phyloP scores from a whole-genome alignment of 2,888 invertebrate species.

The Apodemia mormo region DNA sequence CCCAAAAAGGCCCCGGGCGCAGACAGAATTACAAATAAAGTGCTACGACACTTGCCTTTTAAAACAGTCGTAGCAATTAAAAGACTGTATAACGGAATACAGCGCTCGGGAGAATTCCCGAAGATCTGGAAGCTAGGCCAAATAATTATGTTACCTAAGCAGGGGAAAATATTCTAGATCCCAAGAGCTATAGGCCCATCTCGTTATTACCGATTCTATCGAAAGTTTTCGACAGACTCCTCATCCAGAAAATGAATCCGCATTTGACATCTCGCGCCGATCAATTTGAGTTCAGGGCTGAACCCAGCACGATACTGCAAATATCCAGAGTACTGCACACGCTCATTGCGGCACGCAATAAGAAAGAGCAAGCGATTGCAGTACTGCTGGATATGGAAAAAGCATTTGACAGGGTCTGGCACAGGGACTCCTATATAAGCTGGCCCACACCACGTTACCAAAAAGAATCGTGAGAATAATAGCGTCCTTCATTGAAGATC shows the following conservation, averaged over 20 bases:
- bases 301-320: slow-evolving; percentile 41
- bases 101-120: not conserved
- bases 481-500: not conserved
- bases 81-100: no score
- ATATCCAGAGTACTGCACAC: slow-evolving; percentile 40
- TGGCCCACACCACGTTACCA: not conserved
- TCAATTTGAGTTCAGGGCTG: slow-evolving; percentile 37
- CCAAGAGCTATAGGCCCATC: slow-evolving; percentile 41
- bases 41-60: no score
- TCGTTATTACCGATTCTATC: slow-evolving; percentile 31
- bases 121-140: slow-evolving; percentile 30
- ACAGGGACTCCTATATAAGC: slow-evolving; percentile 38
- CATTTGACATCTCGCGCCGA: slow-evolving; percentile 29
- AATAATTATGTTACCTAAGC: slow-evolving; percentile 38
- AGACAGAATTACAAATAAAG: no score
- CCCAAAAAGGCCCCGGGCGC: no score
- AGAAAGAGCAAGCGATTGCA: slow-evolving; percentile 27
- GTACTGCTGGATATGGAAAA: slow-evolving; percentile 44
- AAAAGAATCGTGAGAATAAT: not conserved
- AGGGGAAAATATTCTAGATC: slow-evolving; percentile 28
- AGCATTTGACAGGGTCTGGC: slow-evolving; percentile 47
- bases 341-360: slow-evolving; percentile 32
- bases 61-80: no score
- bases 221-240: slow-evolving; percentile 38
- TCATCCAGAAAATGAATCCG: not conserved